Evolutionary conservation across 2,113 vertebrate species (phyloP), one percentile per base, ranked within the genome.

Genomic region (Pelodiscus sinensis): DNA sequence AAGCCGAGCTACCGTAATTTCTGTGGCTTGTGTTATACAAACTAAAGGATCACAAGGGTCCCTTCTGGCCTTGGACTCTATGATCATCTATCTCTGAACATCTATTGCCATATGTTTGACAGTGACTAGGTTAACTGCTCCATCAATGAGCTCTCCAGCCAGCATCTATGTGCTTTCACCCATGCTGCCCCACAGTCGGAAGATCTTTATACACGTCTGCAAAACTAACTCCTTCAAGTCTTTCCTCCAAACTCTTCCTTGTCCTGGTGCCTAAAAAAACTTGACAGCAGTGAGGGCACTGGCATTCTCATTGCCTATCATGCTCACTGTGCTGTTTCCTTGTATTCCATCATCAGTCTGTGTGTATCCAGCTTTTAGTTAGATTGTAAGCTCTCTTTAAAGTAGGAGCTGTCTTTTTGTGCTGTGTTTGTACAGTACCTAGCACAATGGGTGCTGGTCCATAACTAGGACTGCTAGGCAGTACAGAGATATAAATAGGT

Each of bases 361-460:
- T 11, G 35, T 50, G 9, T 7, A 22, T 8, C 38, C 73, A 62
- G 55, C 14, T 19, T 31, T 3, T 7, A 68, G 62, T 79, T 75
- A 88, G 65, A 27, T 24, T 52, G 24, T 22, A 88, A 65, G 55
- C 54, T 24, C 13, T 71, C 65, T 71, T 65, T 27, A 27, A 31
- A 60, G 79, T 80, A 29, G 29, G 51, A 25, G 35, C 50, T 29
- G 25, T 9, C 68, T 7, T 50, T 52, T 78, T 50, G 10, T 13
- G 83, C 31, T 1, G 0, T 35, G 1, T 5, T n/a, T 8, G 22
- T 57, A 79, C 50, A 51, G 50, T 3, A 15, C 50, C 77, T 9
- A 10, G 62, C 89, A 65, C 73, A 65, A 19, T 1, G 6, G 6
- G 22, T 71, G 22, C 7, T 38, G 83, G 3, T 19, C 78, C 27